Conservation (phyloP, 2,113 vertebrate species). For the Prinia subflava region DNA sequence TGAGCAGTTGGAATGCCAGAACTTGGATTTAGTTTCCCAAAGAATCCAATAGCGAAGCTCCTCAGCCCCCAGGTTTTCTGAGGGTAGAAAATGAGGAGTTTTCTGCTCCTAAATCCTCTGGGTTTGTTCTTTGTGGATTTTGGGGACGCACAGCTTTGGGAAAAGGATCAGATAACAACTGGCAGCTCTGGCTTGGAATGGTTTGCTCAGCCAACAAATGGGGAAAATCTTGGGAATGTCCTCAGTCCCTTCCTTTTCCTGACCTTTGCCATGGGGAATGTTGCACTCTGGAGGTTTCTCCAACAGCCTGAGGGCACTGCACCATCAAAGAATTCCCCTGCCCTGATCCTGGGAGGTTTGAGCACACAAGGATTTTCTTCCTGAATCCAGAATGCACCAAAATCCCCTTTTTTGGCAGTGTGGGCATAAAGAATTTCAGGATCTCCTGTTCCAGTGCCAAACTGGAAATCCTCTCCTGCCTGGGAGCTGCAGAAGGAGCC, state of each 20-base stretch:
- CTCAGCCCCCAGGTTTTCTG: not conserved
- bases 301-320: not conserved
- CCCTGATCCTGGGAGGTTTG: not conserved
- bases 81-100: not conserved
- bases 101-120: not conserved
- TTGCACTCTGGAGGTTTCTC: not conserved
- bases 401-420: not conserved
- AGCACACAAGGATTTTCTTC: not conserved
- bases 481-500: not conserved
- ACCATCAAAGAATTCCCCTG: not conserved
- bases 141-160: not conserved
- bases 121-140: not conserved
- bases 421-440: not conserved
- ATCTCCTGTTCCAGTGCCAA: not conserved
- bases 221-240: not conserved
- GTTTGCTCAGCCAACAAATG: not conserved
- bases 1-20: not conserved
- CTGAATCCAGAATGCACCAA: not conserved
- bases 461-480: not conserved
- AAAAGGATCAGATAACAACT: not conserved
- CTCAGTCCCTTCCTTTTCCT: not conserved
- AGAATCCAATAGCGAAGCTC: not conserved
- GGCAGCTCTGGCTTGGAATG: not conserved
- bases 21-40: not conserved
- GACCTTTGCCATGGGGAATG: not conserved